These are phyloP conservation scores for Sebastolobus altivelis DNA, from an alignment of 2,797 vertebrate genomes.

Conservation along the genomic window DNA sequence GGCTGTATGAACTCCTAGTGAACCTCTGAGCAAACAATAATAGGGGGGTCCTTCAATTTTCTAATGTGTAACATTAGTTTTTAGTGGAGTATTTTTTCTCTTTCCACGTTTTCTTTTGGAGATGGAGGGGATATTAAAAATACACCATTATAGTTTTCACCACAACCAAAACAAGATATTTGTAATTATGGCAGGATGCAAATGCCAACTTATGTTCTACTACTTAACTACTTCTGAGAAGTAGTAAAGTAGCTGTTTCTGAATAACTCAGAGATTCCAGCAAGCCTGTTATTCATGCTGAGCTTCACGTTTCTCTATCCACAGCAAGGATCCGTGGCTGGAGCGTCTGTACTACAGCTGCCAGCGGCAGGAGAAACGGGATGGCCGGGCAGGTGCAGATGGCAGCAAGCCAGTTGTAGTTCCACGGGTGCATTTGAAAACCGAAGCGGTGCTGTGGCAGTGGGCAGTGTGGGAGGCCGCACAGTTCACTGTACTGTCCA, in stretches of 20 bases:
- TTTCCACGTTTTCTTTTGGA: neutral
- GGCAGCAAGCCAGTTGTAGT: constrained; percentile 78
- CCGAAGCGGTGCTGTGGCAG: constrained; percentile 96
- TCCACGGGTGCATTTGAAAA: constrained; percentile 91
- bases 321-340: constrained; percentile 97
- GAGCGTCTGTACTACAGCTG: constrained; percentile 97
- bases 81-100: too few species aligned
- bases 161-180: neutral
- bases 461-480: constrained; percentile 99
- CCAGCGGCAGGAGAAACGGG: constrained; percentile 94
- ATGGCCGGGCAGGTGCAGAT: constrained; percentile 63
- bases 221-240: neutral
- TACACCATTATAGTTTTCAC: neutral
- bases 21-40: too few species aligned
- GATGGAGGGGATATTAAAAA: neutral
- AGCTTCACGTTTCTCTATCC: neutral
- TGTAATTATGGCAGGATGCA: neutral
- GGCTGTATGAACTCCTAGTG: too few species aligned
- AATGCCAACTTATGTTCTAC: neutral
- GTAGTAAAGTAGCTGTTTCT: too few species aligned
- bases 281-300: neutral
- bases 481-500: constrained; percentile 98
- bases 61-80: neutral
- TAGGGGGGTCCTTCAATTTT: neutral
- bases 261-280: neutral